Evolutionary conservation across 2,113 vertebrate species (phyloP).

Genomic region (Maccullochella peelii): DNA sequence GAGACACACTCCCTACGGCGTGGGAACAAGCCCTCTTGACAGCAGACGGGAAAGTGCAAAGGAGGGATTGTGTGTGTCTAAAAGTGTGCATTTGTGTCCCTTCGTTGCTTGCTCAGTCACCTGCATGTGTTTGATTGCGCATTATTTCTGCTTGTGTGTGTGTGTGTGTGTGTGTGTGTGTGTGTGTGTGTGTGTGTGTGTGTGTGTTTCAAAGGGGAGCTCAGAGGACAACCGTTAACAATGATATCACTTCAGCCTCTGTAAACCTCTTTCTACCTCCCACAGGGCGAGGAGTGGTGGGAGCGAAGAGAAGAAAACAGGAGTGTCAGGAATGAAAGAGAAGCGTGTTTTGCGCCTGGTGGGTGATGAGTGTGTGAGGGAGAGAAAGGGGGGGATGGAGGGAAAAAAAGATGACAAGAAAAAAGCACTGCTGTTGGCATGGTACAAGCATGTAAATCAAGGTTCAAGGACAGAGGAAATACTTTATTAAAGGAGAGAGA

Average conservation of each 20-base stretch:
- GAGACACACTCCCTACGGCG: slow-evolving; percentile 56
- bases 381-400: slow-evolving; percentile 17
- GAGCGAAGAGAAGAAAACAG: slow-evolving; percentile 56
- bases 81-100: slow-evolving; percentile 27
- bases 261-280: slow-evolving; percentile 69
- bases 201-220: slow-evolving; percentile 44
- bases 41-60: slow-evolving; percentile 18
- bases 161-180: slow-evolving; percentile 23
- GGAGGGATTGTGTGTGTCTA: background rate
- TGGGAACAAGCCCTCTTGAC: slow-evolving; percentile 60
- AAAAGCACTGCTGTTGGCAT: slow-evolving; percentile 38
- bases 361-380: slow-evolving; percentile 47
- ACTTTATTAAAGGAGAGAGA: slow-evolving; percentile 38
- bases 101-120: slow-evolving; percentile 42
- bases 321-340: slow-evolving; percentile 67
- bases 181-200: slow-evolving; percentile 35
- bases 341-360: slow-evolving; percentile 62
- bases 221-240: slow-evolving; percentile 65
- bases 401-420: slow-evolving; percentile 20
- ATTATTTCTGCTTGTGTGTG: slow-evolving; percentile 36
- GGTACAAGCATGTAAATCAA: slow-evolving; percentile 35
- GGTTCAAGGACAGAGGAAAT: slow-evolving; percentile 33
- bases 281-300: slow-evolving; percentile 57
- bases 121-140: slow-evolving; percentile 41
- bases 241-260: slow-evolving; percentile 72